These are phyloP conservation scores for Drosophila watanabei DNA, from an alignment of 1,140 invertebrate genomes.

Conservation along the genomic window DNA sequence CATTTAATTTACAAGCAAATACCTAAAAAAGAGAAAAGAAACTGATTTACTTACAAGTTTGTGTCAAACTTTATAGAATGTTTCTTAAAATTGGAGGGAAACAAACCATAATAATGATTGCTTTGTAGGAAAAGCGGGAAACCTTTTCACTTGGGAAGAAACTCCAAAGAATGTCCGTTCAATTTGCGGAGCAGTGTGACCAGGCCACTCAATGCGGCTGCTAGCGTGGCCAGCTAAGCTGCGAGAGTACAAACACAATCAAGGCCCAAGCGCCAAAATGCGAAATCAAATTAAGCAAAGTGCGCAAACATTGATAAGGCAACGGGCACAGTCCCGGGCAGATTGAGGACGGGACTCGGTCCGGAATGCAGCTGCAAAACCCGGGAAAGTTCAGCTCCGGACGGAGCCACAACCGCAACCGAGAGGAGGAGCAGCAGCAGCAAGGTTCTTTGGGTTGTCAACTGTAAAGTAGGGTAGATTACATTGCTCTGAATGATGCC, in stretches of 20 bases:
- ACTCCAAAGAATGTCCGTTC: no score
- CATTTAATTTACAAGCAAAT: neutral
- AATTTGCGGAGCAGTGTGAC: constrained; percentile 34
- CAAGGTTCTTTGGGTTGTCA: constrained; percentile 65
- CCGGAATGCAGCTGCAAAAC: constrained; percentile 11
- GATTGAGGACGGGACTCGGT: constrained; percentile 26
- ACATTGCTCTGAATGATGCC: constrained; percentile 70
- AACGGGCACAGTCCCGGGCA: neutral
- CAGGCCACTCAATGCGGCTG: constrained; percentile 18
- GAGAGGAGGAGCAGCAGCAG: constrained; percentile 2
- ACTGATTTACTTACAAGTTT: neutral
- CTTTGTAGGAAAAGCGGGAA: no score
- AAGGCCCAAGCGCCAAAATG: constrained; percentile 40
- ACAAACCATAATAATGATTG: neutral
- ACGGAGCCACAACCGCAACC: constrained; percentile 63
- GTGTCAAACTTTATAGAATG: neutral
- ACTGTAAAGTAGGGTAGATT: constrained; percentile 81
- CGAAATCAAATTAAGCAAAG: constrained; percentile 80
- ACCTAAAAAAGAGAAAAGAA: neutral
- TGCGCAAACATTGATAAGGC: constrained; percentile 68
- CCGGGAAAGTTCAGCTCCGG: constrained; percentile 1
- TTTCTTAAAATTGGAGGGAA: neutral
- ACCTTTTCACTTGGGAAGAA: no score
- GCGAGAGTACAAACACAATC: constrained; percentile 36
- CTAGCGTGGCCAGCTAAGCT: constrained; percentile 15